Conservation (phyloP, 2,797 vertebrate genomes). For the Nannoperca australis region DNA sequence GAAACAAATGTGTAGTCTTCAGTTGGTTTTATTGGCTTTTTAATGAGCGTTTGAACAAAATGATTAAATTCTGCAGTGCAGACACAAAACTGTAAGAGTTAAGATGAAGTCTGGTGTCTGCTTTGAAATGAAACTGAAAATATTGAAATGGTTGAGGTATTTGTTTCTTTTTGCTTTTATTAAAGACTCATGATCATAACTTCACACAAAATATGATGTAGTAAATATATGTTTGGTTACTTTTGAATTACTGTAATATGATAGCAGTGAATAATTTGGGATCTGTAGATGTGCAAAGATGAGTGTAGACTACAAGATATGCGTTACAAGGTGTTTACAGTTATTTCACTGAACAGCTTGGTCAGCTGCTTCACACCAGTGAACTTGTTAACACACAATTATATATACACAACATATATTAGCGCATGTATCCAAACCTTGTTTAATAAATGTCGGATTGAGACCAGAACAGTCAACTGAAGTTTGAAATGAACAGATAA, state of each 20-base stretch:
- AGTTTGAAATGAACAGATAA: neutral
- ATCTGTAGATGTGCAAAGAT: constrained; percentile 5
- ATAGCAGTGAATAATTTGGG: neutral
- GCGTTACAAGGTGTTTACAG: neutral
- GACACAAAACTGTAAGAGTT: constrained; percentile 21
- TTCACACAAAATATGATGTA: neutral
- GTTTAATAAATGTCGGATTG: constrained; percentile 5
- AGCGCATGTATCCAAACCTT: neutral
- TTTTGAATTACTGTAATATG: constrained; percentile 11
- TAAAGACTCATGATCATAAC: constrained; percentile 1
- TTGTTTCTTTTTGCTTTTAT: constrained; percentile 19
- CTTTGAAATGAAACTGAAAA: constrained; percentile 26
- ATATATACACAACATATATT: too few species aligned
- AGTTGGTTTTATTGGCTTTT: constrained; percentile 48
- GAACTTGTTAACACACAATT: neutral
- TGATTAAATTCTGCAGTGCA: constrained; percentile 22
- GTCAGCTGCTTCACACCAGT: neutral
- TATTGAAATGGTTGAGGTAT: constrained; percentile 14
- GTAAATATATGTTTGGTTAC: constrained; percentile 10
- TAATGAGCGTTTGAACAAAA: constrained; percentile 44
- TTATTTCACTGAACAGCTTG: constrained; percentile 2
- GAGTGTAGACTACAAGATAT: neutral
- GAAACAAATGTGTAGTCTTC: constrained; percentile 32
- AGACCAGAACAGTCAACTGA: neutral
- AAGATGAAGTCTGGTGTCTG: constrained; percentile 8